Percentiles rank a stretch among this genome's conserved stretches.
These are phyloP conservation scores for Callyntrura guangdongensis DNA, from an alignment of 2,888 invertebrate species.

Conservation along the genomic window DNA sequence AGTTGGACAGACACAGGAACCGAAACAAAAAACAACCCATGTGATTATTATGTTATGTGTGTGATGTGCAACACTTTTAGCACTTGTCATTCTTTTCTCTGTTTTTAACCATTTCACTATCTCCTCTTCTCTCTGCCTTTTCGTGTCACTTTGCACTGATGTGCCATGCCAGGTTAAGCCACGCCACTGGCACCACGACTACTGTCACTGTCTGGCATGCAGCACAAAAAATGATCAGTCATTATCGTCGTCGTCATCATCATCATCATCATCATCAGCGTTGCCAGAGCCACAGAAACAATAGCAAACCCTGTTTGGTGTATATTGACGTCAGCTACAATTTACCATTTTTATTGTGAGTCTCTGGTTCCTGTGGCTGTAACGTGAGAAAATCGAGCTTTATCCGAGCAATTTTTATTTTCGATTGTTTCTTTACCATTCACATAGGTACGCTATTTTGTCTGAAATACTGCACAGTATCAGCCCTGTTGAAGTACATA, in stretches of 20 bases:
- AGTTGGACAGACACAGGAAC: not conserved
- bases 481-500: no score
- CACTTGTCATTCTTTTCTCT: conserved; percentile 47
- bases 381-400: conserved; percentile 20
- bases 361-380: not conserved
- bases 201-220: not conserved
- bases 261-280: not conserved
- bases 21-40: no score
- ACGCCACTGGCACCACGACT: conserved; percentile 11
- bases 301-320: not conserved
- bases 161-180: conserved; percentile 7
- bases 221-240: conserved; percentile 35
- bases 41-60: not conserved
- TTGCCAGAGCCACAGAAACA: not conserved
- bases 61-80: conserved; percentile 48
- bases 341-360: no score
- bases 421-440: conserved; percentile 27
- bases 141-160: conserved; percentile 42
- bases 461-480: not conserved
- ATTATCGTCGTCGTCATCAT: conserved; percentile 25
- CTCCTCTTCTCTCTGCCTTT: not conserved
- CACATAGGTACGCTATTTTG: not conserved
- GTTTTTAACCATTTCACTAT: not conserved
- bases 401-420: not conserved
- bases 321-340: not conserved